Percentiles rank a stretch among this genome's conserved stretches.
Conservation (phyloP, 1,140 invertebrate genomes). For the Aphis gossypii region DNA sequence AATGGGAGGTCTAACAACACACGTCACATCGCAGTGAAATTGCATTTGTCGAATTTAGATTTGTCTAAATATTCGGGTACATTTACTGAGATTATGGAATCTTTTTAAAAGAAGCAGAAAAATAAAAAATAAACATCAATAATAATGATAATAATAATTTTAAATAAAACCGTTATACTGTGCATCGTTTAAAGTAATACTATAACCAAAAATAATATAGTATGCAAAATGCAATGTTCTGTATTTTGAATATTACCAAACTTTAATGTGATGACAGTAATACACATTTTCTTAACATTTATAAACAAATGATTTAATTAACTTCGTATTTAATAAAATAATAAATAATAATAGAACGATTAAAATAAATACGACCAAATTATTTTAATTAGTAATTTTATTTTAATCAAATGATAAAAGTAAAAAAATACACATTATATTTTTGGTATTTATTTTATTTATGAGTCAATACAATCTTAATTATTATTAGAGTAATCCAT, state of each 20-base stretch:
- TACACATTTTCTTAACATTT: background rate
- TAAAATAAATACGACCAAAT: background rate
- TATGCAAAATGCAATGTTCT: background rate
- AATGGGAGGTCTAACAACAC: background rate
- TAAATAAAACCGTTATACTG: background rate
- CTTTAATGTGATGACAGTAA: background rate
- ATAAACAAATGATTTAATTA: background rate
- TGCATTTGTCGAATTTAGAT: slow-evolving; percentile 14
- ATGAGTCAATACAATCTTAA: background rate
- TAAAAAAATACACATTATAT: background rate
- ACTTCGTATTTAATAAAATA: background rate
- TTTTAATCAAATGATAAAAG: background rate
- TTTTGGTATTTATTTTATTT: background rate
- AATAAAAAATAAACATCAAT: slow-evolving; percentile 2
- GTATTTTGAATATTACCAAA: background rate
- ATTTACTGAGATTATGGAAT: background rate
- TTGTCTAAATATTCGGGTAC: background rate
- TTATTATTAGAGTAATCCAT: background rate
- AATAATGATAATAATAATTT: background rate
- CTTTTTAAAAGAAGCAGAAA: background rate
- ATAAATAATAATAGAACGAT: background rate
- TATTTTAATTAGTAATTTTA: background rate
- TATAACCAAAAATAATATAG: background rate
- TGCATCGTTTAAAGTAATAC: background rate
- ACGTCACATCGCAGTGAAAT: background rate